A percentile compares a stretch with the other conserved stretches of the same genome.
Evolutionary conservation across 2,797 vertebrate species (phyloP).

Genomic region (Poeciliopsis turneri): DNA sequence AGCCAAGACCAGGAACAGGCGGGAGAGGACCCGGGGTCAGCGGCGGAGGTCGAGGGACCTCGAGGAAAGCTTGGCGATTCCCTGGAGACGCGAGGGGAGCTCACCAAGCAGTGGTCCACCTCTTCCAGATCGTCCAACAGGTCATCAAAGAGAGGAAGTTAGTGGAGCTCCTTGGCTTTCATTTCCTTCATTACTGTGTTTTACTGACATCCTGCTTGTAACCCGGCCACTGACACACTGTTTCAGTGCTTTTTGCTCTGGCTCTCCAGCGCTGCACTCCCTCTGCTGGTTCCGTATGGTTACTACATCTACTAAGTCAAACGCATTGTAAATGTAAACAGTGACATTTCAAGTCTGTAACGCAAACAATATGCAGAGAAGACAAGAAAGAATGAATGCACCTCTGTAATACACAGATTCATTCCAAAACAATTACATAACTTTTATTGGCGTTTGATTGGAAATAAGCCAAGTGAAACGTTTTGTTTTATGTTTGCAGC

Average conservation of each 20-base stretch:
- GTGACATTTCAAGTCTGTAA: too few relatives aligned
- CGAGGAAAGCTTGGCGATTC: slow-evolving; percentile 73
- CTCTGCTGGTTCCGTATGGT: too few relatives aligned
- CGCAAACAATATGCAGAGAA: too few relatives aligned
- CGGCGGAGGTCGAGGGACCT: slow-evolving; percentile 67
- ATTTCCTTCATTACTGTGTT: neutral
- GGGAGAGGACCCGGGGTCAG: slow-evolving; percentile 42
- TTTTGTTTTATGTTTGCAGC: slow-evolving; percentile 72
- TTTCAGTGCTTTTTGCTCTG: too few relatives aligned
- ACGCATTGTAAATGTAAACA: too few relatives aligned
- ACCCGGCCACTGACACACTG: too few relatives aligned
- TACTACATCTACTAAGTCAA: too few relatives aligned
- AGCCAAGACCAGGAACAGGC: slow-evolving; percentile 77
- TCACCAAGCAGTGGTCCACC: slow-evolving; percentile 98
- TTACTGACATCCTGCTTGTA: neutral
- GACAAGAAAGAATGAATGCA: too few relatives aligned
- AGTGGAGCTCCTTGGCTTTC: slow-evolving; percentile 15
- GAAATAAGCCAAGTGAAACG: neutral
- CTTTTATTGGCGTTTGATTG: neutral
- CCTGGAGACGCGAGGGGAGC: slow-evolving; percentile 82
- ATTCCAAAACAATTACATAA: neutral
- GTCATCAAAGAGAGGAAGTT: slow-evolving; percentile 96
- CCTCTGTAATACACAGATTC: too few relatives aligned
- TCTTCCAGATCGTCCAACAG: slow-evolving; percentile 92
- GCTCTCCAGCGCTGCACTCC: too few relatives aligned